phyloP scores from a whole-genome alignment of 2,797 vertebrate species.

The Sphenopsis melanotis region DNA sequence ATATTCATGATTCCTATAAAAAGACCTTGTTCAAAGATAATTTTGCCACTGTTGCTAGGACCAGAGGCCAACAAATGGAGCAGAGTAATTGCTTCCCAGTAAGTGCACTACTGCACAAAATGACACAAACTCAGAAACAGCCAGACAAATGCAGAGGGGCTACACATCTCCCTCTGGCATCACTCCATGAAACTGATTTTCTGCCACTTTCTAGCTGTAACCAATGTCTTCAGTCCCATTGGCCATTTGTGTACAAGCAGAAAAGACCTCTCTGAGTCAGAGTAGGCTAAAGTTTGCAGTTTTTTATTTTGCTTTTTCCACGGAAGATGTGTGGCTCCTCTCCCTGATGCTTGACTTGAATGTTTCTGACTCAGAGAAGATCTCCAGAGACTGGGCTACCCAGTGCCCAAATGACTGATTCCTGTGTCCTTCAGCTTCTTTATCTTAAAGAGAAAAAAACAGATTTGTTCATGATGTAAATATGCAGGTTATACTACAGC shows the following conservation, averaged over 20 bases:
- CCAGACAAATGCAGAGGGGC: neutral
- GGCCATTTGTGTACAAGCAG: neutral
- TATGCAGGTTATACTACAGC: neutral
- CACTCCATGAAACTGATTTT: neutral
- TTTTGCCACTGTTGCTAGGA: constrained; percentile 44
- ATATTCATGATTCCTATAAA: constrained; percentile 35
- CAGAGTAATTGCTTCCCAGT: neutral
- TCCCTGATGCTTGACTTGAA: constrained; percentile 77
- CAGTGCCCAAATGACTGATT: neutral
- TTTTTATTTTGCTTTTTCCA: neutral
- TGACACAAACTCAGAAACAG: neutral
- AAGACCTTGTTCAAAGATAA: constrained; percentile 26
- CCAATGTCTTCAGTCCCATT: neutral
- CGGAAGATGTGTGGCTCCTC: constrained; percentile 75
- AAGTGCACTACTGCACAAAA: neutral
- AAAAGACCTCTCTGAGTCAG: neutral
- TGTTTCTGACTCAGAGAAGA: neutral
- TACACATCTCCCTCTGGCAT: neutral
- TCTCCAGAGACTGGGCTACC: fast-evolving
- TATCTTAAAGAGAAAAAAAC: neutral
- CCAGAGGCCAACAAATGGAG: neutral
- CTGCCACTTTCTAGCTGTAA: neutral
- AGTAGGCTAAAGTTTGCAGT: neutral
- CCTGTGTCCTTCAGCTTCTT: neutral
- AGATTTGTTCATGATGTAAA: neutral